These are phyloP conservation scores for Eulemur macaco DNA, from an alignment of 2,113 vertebrate species.

Conservation along the genomic window DNA sequence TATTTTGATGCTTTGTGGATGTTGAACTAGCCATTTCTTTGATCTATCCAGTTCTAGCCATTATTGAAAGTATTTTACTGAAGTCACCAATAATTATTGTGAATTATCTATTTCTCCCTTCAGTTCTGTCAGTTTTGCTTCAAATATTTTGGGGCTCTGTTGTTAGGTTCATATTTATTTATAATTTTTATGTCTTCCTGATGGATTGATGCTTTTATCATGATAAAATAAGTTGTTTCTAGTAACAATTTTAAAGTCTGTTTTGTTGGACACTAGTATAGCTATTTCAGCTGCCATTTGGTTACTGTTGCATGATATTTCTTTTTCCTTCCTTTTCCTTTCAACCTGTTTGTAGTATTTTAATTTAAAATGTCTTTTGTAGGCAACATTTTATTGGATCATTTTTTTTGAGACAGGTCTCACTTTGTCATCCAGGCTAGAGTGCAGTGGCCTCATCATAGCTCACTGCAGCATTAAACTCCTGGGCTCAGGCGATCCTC, in stretches of 20 bases:
- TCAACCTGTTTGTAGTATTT: neutral
- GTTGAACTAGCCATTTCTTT: neutral
- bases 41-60: no score
- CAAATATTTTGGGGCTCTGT: neutral
- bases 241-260: neutral
- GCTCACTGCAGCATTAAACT: no score
- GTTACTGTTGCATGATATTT: neutral
- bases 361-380: neutral
- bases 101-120: neutral
- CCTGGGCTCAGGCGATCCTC: no score
- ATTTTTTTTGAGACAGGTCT: neutral
- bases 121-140: neutral
- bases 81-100: neutral
- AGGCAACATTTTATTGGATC: no score
- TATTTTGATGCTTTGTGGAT: no score
- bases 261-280: neutral
- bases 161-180: neutral
- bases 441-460: no score
- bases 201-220: neutral
- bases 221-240: neutral
- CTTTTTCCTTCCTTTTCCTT: neutral
- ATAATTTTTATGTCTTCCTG: neutral
- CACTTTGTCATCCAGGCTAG: no score
- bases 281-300: neutral
- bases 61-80: neutral